Evolutionary conservation across 37 sponge, comb jelly and placozoan genomes (phyloP).

Genomic region (Spongilla lacustris): DNA sequence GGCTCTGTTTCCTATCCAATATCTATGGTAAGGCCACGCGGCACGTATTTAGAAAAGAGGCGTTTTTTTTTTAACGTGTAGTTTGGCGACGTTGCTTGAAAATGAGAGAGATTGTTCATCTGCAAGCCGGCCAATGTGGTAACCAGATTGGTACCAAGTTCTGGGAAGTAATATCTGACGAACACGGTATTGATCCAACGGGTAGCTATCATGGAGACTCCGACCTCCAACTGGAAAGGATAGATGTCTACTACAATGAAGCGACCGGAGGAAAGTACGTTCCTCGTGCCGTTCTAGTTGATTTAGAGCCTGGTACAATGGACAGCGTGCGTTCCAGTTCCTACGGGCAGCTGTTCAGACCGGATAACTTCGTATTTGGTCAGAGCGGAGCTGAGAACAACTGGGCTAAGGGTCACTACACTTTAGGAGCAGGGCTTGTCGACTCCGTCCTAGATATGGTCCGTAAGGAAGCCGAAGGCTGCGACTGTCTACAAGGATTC

Average conservation of each 20-base stretch:
- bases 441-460: conserved; percentile 96
- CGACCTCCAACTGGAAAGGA: conserved; percentile 95
- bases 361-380: conserved; percentile 98
- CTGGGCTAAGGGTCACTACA: conserved; percentile 93
- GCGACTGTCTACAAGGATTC: conserved; percentile 98
- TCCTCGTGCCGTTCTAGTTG: conserved; percentile 80
- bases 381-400: conserved; percentile 96
- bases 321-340: conserved; percentile 96
- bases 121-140: conserved; percentile 97
- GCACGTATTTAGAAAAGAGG: too few relatives aligned
- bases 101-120: conserved; percentile 95
- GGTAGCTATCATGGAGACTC: conserved; percentile 96
- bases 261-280: conserved; percentile 85
- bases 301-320: conserved; percentile 94
- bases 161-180: conserved; percentile 88
- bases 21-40: too few relatives aligned
- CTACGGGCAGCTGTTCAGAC: conserved; percentile 95
- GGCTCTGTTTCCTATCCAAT: too few relatives aligned
- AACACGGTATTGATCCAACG: conserved; percentile 98
- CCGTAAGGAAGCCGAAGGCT: conserved; percentile 94
- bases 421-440: conserved; percentile 84
- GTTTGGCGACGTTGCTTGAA: too few relatives aligned
- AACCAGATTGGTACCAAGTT: conserved; percentile 96
- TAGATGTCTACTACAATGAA: conserved; percentile 96
- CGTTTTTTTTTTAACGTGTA: too few relatives aligned